Evolutionary conservation across 2,113 vertebrate species (phyloP).

Genomic region (Lucifuga dentata): DNA sequence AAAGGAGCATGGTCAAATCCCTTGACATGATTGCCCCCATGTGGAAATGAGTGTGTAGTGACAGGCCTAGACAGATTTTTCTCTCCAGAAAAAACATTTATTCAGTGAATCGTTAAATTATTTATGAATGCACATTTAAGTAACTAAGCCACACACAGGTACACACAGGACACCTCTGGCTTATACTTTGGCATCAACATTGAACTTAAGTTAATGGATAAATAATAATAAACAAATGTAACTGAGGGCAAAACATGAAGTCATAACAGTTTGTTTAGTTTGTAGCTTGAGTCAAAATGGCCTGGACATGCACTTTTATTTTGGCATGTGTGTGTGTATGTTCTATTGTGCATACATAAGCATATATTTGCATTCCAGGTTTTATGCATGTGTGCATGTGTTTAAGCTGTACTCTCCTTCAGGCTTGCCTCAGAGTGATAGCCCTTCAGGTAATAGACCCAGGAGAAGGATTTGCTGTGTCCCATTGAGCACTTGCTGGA

Average conservation of each 20-base stretch:
- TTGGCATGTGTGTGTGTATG: background rate
- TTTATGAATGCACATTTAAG: slow-evolving; percentile 3
- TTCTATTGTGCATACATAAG: background rate
- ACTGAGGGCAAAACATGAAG: background rate
- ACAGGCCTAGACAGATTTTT: background rate
- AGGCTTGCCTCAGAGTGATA: slow-evolving; percentile 54
- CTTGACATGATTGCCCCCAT: slow-evolving; percentile 61
- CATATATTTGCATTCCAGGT: background rate
- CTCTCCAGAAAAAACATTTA: slow-evolving; percentile 14
- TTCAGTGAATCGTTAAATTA: slow-evolving; percentile 14
- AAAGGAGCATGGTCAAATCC: background rate
- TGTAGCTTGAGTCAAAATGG: background rate
- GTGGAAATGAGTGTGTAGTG: slow-evolving; percentile 36
- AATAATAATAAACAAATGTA: background rate
- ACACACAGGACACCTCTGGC: background rate
- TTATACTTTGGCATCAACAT: background rate
- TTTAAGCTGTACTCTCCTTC: background rate
- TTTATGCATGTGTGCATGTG: background rate
- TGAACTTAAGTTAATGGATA: background rate
- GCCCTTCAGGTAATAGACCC: slow-evolving; percentile 89
- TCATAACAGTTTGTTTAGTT: background rate
- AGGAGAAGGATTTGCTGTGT: slow-evolving; percentile 64
- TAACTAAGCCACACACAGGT: background rate
- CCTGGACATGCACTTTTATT: background rate
- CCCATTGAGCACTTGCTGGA: slow-evolving; percentile 73